Evolutionary conservation across 2,113 vertebrate genomes (phyloP), one percentile per base, ranked within the genome.

Genomic region (Urocolius indicus): DNA sequence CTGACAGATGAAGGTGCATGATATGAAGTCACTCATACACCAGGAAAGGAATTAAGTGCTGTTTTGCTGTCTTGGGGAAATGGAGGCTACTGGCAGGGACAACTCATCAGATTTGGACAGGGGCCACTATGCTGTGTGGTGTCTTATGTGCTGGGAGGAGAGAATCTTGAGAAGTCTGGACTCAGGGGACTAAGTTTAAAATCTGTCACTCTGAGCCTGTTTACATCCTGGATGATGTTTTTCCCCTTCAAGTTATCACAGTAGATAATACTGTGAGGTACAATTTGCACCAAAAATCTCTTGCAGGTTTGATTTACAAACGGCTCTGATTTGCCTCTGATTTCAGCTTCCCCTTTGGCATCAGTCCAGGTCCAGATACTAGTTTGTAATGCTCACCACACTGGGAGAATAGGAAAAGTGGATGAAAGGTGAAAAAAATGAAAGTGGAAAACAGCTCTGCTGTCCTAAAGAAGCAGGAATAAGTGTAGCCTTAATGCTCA

Each of bases 81-180:
- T 2, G 5, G 17, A 16, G 13, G 6, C 20, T 76, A 1, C 27
- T 5, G 29, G 16, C 49, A 85, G 26, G 11, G 36, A 5, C 10
- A 26, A 4, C 24, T 54, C 55, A 21, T 30, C 63, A 69, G 10
- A 17, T 9, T 41, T 52, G 51, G 61, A 61, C 27, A 32, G 51
- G 43, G 32, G 21, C 9, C 27, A 75, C 27, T 57, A 62, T 0
- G 0, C 36, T 61, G 29, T 0, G 0, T 32, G 48, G 79, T 65
- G 15, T 54, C 23, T 24, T 66, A 71, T 27, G 48, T 75, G 69
- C n/a, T 8, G 49, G 22, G 17, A 52, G 36, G 13, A 90, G 26
- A 82, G 49, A 61, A 76, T 30, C 14, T 61, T 73, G 38, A 75
- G 36, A 65, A 48, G 11, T 23, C 52, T 72, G 52, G 34, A 10